phyloP scores from a whole-genome alignment of 2,797 vertebrate genomes.

The Phylloscopus collybita region DNA sequence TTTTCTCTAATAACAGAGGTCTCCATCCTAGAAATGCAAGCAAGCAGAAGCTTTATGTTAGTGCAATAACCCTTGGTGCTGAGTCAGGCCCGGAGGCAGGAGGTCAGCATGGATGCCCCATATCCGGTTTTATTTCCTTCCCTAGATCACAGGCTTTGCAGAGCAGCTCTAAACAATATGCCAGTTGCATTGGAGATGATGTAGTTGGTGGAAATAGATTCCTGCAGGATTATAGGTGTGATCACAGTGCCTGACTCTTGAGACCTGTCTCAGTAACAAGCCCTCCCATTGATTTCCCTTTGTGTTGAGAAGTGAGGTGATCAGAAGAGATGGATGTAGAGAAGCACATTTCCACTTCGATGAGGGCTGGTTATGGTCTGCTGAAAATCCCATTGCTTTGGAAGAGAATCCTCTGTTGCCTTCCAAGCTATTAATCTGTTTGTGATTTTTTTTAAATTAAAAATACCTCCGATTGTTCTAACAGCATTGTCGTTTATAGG shows the following conservation, averaged over 20 bases:
- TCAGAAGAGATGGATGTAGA: slow-evolving; percentile 13
- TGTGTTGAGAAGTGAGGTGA: not conserved
- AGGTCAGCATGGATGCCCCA: not conserved
- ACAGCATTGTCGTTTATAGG: not conserved
- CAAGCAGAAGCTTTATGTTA: not conserved
- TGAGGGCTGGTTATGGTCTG: not conserved
- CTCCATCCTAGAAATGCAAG: not conserved
- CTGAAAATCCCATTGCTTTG: slow-evolving; percentile 24
- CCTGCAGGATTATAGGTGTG: slow-evolving; percentile 32
- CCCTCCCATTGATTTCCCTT: slow-evolving; percentile 37
- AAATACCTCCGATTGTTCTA: not conserved
- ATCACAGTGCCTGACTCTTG: not conserved
- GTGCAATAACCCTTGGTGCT: not conserved
- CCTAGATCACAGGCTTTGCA: not conserved
- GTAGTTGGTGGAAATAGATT: slow-evolving; percentile 23
- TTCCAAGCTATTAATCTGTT: slow-evolving; percentile 31
- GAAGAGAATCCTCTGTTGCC: slow-evolving; percentile 21
- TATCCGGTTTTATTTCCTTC: not conserved
- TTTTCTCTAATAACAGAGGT: not conserved
- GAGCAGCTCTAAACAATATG: not conserved
- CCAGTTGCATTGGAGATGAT: not conserved
- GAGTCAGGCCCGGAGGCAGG: not conserved
- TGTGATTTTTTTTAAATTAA: slow-evolving; percentile 22
- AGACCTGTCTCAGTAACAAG: slow-evolving; percentile 30
- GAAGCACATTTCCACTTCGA: slow-evolving; percentile 19